Percentiles rank a stretch among this genome's conserved stretches.
Conservation (phyloP, 2,888 invertebrate genomes). For the Scaptomyza flava region DNA sequence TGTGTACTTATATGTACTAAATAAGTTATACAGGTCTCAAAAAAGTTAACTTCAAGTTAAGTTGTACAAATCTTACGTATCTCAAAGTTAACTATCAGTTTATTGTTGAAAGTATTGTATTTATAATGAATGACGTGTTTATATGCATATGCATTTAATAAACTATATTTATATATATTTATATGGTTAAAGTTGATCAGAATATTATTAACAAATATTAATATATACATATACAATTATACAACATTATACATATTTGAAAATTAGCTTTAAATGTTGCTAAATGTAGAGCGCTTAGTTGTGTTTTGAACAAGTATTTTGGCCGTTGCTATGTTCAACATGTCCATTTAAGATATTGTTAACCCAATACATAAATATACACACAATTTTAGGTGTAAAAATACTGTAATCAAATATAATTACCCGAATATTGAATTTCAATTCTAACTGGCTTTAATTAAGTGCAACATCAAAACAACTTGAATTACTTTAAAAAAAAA, state of each 20-base stretch:
- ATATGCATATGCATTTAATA: conserved; percentile 61
- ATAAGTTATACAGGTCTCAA: conserved; percentile 26
- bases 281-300: conserved; percentile 58
- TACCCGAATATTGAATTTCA: conserved; percentile 35
- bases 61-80: conserved; percentile 69
- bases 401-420: conserved; percentile 5
- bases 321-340: conserved; percentile 63
- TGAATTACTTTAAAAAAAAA: conserved; percentile 1
- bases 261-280: conserved; percentile 68
- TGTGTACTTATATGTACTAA: too few species aligned
- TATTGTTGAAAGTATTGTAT: conserved; percentile 45
- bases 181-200: conserved; percentile 14
- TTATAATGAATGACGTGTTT: conserved; percentile 44
- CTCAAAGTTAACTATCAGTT: conserved; percentile 71
- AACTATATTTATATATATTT: conserved; percentile 5
- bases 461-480: conserved; percentile 45
- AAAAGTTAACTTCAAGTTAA: conserved; percentile 33
- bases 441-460: conserved; percentile 19
- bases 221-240: background rate
- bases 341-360: conserved; percentile 55
- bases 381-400: background rate
- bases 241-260: conserved; percentile 22
- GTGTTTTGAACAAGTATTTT: conserved; percentile 53
- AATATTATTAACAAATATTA: conserved; percentile 24
- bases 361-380: conserved; percentile 2